Evolutionary conservation across 2,113 vertebrate species (phyloP), one percentile per base, ranked within the genome.

Genomic region (Edolisoma coerulescens): DNA sequence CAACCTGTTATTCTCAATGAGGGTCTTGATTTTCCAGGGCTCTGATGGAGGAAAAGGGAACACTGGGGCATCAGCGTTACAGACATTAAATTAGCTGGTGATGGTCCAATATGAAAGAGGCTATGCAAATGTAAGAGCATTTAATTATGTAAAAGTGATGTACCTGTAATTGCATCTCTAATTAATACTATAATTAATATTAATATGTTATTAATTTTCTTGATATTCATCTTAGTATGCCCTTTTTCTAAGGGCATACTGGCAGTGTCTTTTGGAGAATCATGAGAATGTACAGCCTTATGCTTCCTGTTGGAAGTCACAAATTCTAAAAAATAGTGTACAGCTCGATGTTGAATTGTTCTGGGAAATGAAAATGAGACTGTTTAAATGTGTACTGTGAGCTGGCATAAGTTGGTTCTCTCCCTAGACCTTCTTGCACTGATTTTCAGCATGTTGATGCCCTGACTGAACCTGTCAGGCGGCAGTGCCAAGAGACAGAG

Each of bases 81-180:
- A 56, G 33, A 59, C 56, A 23, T 92, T 64, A 68, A 80, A 78
- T 83, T 73, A 68, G 39, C 47, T 67, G 54, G 33, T 75, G 44
- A 28, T 63, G 35, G 41, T 81, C 45, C 45, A n/a, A 4, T 45
- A 69, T 74, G 73, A 87, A 86, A 89, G 47, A 78, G 41, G 11
- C 56, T 84, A 44, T 86, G 90, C 57, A 93, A 93, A 92, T 76
- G 3, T 57, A 54, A 81, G 42, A 74, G 30, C 32, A 53, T 75
- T 90, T 90, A 27, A 32, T 74, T 90, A 59, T 84, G 49, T 67
- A 47, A 68, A 90, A 71, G 24, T 77, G 16, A 35, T 79, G 56
- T 53, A 71, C 61, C 65, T 94, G 69, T 68, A 91, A 67, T 68
- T 84, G 41, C 17, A 22, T 78, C 52, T 90, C 23, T 77, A 59